phyloP scores from a whole-genome alignment of 2,888 invertebrate species.

The Acrobasis suavella region DNA sequence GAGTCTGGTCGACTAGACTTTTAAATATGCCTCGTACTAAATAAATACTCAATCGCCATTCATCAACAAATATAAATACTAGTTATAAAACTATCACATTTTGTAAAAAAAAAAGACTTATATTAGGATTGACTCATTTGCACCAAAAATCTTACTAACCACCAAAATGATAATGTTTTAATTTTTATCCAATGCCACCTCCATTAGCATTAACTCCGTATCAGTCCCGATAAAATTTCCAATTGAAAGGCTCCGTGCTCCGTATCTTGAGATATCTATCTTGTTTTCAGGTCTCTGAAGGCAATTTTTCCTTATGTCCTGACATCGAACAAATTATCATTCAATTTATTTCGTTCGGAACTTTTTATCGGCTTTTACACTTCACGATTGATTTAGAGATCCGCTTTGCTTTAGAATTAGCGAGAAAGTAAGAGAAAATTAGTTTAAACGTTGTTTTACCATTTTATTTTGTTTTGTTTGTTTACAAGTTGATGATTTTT shows the following conservation, averaged over 20 bases:
- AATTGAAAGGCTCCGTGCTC: conserved; percentile 48
- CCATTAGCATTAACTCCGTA: background rate
- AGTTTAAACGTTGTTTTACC: background rate
- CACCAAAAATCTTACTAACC: no score
- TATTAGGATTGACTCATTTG: no score
- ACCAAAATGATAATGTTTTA: background rate
- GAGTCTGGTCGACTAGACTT: no score
- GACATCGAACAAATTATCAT: conserved; percentile 67
- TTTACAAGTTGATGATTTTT: background rate
- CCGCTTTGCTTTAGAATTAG: conserved; percentile 20
- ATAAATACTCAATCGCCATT: no score
- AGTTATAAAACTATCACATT: no score
- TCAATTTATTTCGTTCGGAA: conserved; percentile 62
- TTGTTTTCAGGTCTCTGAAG: conserved; percentile 46
- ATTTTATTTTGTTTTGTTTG: background rate
- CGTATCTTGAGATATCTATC: conserved; percentile 55
- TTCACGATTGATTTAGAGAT: conserved; percentile 45
- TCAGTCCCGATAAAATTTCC: conserved; percentile 43
- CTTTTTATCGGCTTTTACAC: conserved; percentile 52
- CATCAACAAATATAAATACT: no score
- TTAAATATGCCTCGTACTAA: no score
- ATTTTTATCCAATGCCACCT: background rate
- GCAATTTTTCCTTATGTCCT: conserved; percentile 62
- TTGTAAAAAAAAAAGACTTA: no score
- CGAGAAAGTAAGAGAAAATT: background rate